phyloP scores from a whole-genome alignment of 2,888 invertebrate species.

The Xanthorhoe spadicearia region DNA sequence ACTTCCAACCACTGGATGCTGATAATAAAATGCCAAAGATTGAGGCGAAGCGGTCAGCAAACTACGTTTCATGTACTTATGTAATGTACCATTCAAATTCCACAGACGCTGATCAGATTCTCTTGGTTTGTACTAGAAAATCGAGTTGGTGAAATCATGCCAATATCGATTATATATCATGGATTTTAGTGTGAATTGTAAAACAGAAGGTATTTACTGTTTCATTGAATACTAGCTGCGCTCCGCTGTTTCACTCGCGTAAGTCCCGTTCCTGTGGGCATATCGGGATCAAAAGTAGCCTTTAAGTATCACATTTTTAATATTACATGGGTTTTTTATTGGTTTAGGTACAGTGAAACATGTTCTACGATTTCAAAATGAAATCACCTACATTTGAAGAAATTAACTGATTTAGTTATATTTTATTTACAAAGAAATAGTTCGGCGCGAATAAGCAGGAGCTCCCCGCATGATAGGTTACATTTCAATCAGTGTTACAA shows the following conservation, averaged over 20 bases:
- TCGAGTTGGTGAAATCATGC: neutral
- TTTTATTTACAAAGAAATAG: slow-evolving; percentile 27
- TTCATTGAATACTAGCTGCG: too few species aligned
- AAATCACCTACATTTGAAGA: neutral
- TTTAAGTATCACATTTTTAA: too few species aligned
- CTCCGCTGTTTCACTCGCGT: too few species aligned
- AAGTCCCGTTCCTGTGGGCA: too few species aligned
- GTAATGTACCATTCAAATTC: slow-evolving; percentile 27
- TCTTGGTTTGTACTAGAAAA: slow-evolving; percentile 1
- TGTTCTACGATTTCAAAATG: neutral
- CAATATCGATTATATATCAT: too few species aligned
- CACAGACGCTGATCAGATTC: slow-evolving; percentile 12
- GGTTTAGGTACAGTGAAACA: neutral
- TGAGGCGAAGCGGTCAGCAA: slow-evolving; percentile 54
- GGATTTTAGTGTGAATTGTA: too few species aligned
- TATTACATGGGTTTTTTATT: too few species aligned
- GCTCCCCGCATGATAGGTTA: slow-evolving; percentile 53
- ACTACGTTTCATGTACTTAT: slow-evolving; percentile 42
- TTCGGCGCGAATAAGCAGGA: slow-evolving; percentile 44
- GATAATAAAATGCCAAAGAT: slow-evolving; percentile 61
- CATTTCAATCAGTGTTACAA: slow-evolving; percentile 59
- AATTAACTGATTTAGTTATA: slow-evolving; percentile 8
- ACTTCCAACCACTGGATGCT: slow-evolving; percentile 54
- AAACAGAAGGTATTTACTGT: too few species aligned
- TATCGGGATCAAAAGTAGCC: too few species aligned